Evolutionary conservation across 2,888 invertebrate species (phyloP), one percentile per base, ranked within the genome.

Genomic region (Therioaphis trifolii): DNA sequence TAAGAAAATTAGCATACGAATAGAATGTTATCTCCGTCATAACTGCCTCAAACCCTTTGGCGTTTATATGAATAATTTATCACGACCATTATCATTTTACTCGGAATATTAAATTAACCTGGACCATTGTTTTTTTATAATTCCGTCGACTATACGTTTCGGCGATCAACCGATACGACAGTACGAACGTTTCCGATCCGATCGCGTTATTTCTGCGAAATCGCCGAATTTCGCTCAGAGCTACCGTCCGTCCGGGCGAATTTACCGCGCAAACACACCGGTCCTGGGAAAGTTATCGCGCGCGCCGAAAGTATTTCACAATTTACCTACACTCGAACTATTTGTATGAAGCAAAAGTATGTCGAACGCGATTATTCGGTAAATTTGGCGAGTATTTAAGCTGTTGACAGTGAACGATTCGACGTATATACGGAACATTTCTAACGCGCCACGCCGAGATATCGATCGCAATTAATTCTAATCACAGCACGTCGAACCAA

Each of bases 1-100:
- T 35, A 63, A 15, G 15, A 63, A 11, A 49, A 63, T 77, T 77
- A 63, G 49, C 76, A 63, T 63, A 35, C n/a, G 63, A 77, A 77
- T 76, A 15, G 46, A 15, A n/a, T 46, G 7, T 11, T 49, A 49
- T 63, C 49, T 52, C 24, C 18, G 24, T 40, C 2, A 11, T 49
- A 49, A 66, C 66, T 24, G 4, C 18, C 21, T 12, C 4, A 40
- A 35, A 15, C 15, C 21, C 12, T n/a, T 66, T 24, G 49, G 9
- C 18, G 2, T 58, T 75, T 75, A 35, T 58, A 15, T 58, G 12
- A 74, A 72, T 72, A 29, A 49, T 49, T 72, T 49, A 72, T 72
- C n/a, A 27, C 11, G 18, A 29, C 5, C 1, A 49, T 49, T 72
- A 49, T 12, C 55, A 21, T 21, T 58, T 58, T 7, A 58, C 4